These are phyloP conservation scores for Apotomis betuletana DNA, from an alignment of 2,888 invertebrate genomes.

Conservation along the genomic window DNA sequence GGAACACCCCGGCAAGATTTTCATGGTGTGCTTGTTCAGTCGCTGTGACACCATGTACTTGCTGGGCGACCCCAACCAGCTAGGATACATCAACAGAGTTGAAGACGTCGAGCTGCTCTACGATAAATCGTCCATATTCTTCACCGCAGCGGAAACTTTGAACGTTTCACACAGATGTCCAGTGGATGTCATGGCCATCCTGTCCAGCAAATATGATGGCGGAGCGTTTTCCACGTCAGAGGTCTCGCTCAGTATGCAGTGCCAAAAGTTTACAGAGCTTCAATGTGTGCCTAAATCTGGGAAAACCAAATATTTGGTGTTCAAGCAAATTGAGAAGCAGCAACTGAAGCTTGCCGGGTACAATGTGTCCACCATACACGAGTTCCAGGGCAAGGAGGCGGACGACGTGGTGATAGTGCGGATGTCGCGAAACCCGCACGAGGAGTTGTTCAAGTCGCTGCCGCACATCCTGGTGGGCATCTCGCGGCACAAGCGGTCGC, in stretches of 20 bases:
- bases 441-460: constrained; percentile 15
- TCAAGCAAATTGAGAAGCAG: constrained; percentile 36
- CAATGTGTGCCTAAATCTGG: constrained; percentile 14
- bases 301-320: constrained; percentile 31
- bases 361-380: constrained; percentile 36
- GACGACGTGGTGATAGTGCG: constrained; percentile 31
- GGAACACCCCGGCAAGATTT: constrained; percentile 37
- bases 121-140: constrained; percentile 28
- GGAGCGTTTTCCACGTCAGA: constrained; percentile 29
- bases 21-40: constrained; percentile 34
- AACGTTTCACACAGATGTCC: constrained; percentile 37
- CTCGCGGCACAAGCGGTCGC: constrained; percentile 22
- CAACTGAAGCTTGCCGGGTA: constrained; percentile 22
- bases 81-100: constrained; percentile 35
- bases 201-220: constrained; percentile 25
- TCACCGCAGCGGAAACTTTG: constrained; percentile 9
- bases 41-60: constrained; percentile 16
- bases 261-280: constrained; percentile 12
- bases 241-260: constrained; percentile 23
- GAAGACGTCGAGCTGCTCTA: constrained; percentile 2
- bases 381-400: constrained; percentile 36
- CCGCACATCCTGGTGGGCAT: constrained; percentile 36
- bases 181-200: constrained; percentile 30
- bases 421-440: constrained; percentile 17
- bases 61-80: constrained; percentile 36